Percentiles rank a stretch among this genome's conserved stretches.
phyloP scores from a whole-genome alignment of 2,888 invertebrate genomes.

The Catotricha subobsoleta region DNA sequence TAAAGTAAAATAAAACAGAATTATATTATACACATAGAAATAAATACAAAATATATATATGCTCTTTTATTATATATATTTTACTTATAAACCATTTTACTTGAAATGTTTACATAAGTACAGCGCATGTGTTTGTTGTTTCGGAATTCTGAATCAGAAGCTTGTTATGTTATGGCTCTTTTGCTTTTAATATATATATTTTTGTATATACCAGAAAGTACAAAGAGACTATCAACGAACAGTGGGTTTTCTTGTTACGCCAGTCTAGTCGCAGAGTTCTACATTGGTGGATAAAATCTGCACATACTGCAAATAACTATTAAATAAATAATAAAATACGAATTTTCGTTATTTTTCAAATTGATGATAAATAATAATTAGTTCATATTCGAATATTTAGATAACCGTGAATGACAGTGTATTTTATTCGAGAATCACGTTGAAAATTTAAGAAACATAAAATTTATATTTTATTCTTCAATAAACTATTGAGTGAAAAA shows the following conservation, averaged over 20 bases:
- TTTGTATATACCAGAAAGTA: too few relatives aligned
- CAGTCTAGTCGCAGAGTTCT: slow-evolving; percentile 8
- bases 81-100: too few relatives aligned
- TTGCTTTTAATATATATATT: too few relatives aligned
- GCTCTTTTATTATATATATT: too few relatives aligned
- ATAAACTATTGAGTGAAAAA: too few relatives aligned
- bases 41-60: too few relatives aligned
- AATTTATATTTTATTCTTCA: too few relatives aligned
- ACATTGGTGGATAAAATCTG: slow-evolving; percentile 6
- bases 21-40: too few relatives aligned
- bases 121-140: slow-evolving; percentile 5
- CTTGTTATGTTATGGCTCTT: neutral
- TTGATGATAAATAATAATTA: neutral
- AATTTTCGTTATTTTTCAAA: neutral
- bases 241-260: neutral
- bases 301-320: neutral
- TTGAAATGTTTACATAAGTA: too few relatives aligned
- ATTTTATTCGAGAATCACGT: too few relatives aligned
- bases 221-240: neutral
- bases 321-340: neutral
- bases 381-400: neutral
- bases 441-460: too few relatives aligned
- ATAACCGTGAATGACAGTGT: neutral
- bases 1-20: too few relatives aligned
- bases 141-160: neutral